Conservation (phyloP, 2,797 vertebrate genomes). For the Coregonus ussuriensis region DNA sequence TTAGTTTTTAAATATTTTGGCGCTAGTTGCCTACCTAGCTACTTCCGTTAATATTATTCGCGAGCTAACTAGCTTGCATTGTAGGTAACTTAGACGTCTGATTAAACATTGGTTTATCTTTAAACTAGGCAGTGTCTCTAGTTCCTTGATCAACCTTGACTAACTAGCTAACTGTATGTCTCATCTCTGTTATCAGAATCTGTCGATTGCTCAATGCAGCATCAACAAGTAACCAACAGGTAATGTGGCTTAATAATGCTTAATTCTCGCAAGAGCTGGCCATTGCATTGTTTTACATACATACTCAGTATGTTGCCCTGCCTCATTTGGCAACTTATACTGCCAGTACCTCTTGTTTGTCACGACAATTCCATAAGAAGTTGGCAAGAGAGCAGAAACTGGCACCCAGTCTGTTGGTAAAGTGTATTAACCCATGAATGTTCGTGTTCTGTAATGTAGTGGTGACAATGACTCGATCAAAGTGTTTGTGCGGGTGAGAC, state of each 20-base stretch:
- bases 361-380: background rate
- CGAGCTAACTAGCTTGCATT: background rate
- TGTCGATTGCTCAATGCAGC: background rate
- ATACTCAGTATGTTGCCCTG: background rate
- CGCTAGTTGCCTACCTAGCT: background rate
- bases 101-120: too few species aligned
- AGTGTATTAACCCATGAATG: background rate
- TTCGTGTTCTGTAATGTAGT: conserved; percentile 46
- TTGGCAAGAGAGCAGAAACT: background rate
- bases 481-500: conserved; percentile 91
- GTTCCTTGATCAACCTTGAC: background rate
- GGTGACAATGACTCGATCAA: conserved; percentile 90
- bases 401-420: too few species aligned
- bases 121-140: too few species aligned
- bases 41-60: background rate
- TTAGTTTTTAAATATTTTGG: background rate
- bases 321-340: background rate
- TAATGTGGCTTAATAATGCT: background rate
- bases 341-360: background rate
- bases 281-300: background rate
- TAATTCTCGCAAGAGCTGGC: background rate
- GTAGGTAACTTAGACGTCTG: too few species aligned
- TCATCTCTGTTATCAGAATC: background rate
- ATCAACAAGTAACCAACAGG: background rate
- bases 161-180: background rate